Conservation (phyloP, 1,140 invertebrate genomes). For the Oreohelix idahoensis region DNA sequence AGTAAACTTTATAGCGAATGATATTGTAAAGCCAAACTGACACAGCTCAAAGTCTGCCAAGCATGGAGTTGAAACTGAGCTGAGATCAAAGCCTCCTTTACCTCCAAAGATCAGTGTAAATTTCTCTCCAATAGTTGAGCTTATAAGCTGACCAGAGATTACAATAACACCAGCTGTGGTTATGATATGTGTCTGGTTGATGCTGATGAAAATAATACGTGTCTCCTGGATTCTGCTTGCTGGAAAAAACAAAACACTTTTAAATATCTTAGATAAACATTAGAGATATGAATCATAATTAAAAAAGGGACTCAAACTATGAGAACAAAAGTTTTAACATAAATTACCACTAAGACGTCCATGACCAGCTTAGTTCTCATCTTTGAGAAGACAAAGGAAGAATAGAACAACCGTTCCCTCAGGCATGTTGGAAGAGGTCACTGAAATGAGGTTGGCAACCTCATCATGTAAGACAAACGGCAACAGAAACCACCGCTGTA, state of each 20-base stretch:
- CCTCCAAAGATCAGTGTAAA: constrained; percentile 46
- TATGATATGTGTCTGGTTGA: constrained; percentile 40
- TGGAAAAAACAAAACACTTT: constrained; percentile 46
- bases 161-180: constrained; percentile 39
- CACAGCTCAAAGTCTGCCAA: constrained; percentile 49
- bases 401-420: too few species aligned
- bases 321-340: too few species aligned
- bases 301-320: too few species aligned
- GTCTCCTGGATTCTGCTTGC: constrained; percentile 39
- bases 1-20: constrained; percentile 50
- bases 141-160: constrained; percentile 35
- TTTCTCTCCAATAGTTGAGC: constrained; percentile 28
- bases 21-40: constrained; percentile 50
- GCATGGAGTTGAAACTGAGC: constrained; percentile 36
- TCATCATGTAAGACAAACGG: too few species aligned
- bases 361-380: too few species aligned
- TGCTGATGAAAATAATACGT: constrained; percentile 41
- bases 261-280: too few species aligned
- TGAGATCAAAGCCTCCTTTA: constrained; percentile 36
- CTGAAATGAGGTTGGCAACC: too few species aligned
- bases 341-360: too few species aligned
- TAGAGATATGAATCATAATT: too few species aligned
- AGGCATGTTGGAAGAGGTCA: too few species aligned
- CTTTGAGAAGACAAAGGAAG: too few species aligned
- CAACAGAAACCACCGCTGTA: too few species aligned